Base-by-base conservation (phyloP, 2,888 invertebrate genomes). In the Heteropelma amictum region DNA sequence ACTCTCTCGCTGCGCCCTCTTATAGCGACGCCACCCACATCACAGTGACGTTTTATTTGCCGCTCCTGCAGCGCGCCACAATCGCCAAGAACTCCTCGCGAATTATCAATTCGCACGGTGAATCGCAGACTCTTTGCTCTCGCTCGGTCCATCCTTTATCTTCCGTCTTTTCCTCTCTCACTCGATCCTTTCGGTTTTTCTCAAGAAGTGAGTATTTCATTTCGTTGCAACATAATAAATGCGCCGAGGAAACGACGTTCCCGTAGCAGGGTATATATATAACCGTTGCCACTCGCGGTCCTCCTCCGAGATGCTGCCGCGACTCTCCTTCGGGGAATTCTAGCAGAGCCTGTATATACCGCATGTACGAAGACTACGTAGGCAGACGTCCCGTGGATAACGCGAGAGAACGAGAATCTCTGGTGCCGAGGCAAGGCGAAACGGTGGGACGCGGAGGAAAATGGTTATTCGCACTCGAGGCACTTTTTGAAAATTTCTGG, bases 71-170 rank as follows among this genome's bases (percentile, higher is more conserved):
- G 68, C 73, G 35, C 61, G 80, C 80, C 28, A 79, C 79, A 79
- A 53, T 77, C 45, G 38, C 42, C 14, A 60, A 61, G 71, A 60
- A n/a, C n/a, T 74, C 28, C 58, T 63, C 77, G 79, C 74, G 78
- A 79, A 79, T 79, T 71, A 76, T 77, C 74, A 72, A 76, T 77
- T 79, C 72, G 49, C 80, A 78, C 78, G 82, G 83, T 83, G 83
- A 83, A 79, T 81, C 77, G 77, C 79, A 77, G 79, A 12, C 5
- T 77, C 72, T 73, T 61, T 45, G 64, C 65, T 67, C 72, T 63
- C 65, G 71, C 60, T 72, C 28, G 12, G 3, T 38, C 64, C 60
- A 58, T 65, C 68, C 60, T 74, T 35, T 23, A 65, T 67, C 35
- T 64, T 56, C 26, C 51, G 35, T 68, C 69, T 70, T 58, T 54